Conservation (phyloP, 1,140 invertebrate genomes). For the Lamellibrachia luymesi region DNA sequence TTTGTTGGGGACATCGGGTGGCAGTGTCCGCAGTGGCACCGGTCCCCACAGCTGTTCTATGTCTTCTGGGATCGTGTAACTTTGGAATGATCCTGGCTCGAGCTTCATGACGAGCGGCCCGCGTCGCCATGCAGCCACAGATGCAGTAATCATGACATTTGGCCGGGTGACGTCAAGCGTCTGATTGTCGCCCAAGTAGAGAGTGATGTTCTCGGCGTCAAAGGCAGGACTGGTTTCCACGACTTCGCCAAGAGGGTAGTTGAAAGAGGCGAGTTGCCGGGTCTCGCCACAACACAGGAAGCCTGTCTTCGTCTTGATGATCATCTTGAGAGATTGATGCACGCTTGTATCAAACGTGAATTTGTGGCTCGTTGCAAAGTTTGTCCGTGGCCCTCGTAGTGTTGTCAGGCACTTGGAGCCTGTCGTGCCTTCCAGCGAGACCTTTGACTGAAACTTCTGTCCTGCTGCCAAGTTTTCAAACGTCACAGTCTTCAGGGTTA, state of each 20-base stretch:
- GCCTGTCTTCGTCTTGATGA: slow-evolving; percentile 26
- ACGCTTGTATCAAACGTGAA: slow-evolving; percentile 26
- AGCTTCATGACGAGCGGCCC: slow-evolving; percentile 24
- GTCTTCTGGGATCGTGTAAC: slow-evolving; percentile 48
- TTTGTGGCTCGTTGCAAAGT: slow-evolving; percentile 16
- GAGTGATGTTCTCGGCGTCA: neutral
- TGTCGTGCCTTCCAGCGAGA: neutral
- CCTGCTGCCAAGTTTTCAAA: slow-evolving; percentile 23
- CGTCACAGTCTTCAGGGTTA: slow-evolving; percentile 24
- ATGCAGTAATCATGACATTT: slow-evolving; percentile 20
- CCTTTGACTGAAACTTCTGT: slow-evolving; percentile 16
- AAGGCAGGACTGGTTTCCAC: slow-evolving; percentile 20
- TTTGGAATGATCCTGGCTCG: slow-evolving; percentile 33
- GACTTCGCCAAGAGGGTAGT: slow-evolving; percentile 21
- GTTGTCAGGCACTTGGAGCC: slow-evolving; percentile 11
- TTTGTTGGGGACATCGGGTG: slow-evolving; percentile 40
- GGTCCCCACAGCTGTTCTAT: slow-evolving; percentile 51
- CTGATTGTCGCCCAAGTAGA: neutral
- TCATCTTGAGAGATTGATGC: slow-evolving; percentile 20
- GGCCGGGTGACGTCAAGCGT: neutral
- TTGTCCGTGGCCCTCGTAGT: slow-evolving; percentile 24
- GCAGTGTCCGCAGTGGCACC: slow-evolving; percentile 42
- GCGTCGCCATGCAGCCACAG: neutral
- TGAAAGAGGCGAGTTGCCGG: slow-evolving; percentile 17
- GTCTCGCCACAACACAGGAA: slow-evolving; percentile 26